phyloP scores from a whole-genome alignment of 2,888 invertebrate genomes.

The Petrolisthes manimaculis region DNA sequence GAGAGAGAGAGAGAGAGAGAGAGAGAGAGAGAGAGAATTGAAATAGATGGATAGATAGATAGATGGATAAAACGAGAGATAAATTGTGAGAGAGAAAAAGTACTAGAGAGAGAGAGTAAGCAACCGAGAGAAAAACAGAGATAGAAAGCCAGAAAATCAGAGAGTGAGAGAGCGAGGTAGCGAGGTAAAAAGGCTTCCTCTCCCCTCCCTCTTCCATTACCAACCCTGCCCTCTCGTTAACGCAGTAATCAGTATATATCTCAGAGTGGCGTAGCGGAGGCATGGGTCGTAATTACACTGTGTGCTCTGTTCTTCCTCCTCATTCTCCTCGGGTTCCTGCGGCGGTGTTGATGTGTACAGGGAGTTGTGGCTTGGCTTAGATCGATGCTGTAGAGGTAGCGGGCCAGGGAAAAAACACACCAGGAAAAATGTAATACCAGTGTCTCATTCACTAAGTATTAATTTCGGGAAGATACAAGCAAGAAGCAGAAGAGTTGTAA shows the following conservation, averaged over 20 bases:
- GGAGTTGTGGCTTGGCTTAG: too few species aligned
- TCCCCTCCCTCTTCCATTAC: background rate
- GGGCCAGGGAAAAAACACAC: too few species aligned
- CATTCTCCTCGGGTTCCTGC: too few species aligned
- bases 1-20: background rate
- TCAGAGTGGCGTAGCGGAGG: background rate
- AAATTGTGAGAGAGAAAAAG: background rate
- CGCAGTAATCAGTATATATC: background rate
- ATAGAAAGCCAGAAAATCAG: background rate
- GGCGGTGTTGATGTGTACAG: too few species aligned
- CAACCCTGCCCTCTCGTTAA: background rate
- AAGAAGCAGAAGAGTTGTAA: too few species aligned
- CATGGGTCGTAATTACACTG: too few species aligned
- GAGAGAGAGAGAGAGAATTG: conserved; percentile 7
- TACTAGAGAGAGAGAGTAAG: background rate
- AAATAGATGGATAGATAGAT: background rate
- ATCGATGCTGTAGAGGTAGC: too few species aligned
- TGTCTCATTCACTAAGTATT: too few species aligned
- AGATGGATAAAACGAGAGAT: background rate
- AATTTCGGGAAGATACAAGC: too few species aligned
- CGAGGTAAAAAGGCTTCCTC: background rate
- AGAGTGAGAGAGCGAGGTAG: background rate
- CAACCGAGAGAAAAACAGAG: background rate
- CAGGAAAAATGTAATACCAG: too few species aligned
- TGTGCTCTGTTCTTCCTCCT: too few species aligned